Evolutionary conservation across 2,888 invertebrate species (phyloP), one percentile per base, ranked within the genome.

Genomic region (Oscheius sp.): DNA sequence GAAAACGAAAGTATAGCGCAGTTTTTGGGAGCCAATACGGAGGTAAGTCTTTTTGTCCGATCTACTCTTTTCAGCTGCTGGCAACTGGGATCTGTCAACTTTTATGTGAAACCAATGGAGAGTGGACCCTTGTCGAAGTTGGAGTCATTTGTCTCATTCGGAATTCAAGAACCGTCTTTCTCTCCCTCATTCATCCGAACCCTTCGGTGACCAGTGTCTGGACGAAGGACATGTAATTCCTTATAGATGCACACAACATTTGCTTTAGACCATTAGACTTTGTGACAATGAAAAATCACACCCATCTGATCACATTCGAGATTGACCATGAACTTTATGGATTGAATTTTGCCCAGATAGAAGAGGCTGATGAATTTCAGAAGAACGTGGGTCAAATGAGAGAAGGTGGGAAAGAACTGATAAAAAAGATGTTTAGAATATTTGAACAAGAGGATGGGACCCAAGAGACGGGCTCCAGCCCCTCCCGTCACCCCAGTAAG

Each of bases 81-180:
- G 65, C 65, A 1, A 32, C 41, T n/a, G 65, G 65, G 20, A 44
- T 65, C 32, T 65, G 65, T 41, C 54, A 65, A 54, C 44, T 65
- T 22, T 30, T 65, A 36, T 14, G 28, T 17, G 65, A 65, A 41
- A 14, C n/a, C 22, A 26, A 54, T 26, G 65, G 54, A 6, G 12
- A 24, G 6, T 65, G 65, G 65, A 8, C 14, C 1, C 17, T 36
- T 28, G 22, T n/a, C 17, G 54, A 32, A 1, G 20, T 20, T 3
- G 65, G 65, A n/a, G 54, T 65, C 17, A 20, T 54, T 24, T 65
- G 65, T 20, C 32, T 65, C 1, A 65, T 65, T 26, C 26, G 30
- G 22, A 56, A 65, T 24, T 26, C 26, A n/a, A 54, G 28, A 45
- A 41, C 38, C 5, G 22, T n/a, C 24, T 50, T 49, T 6, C 30